Base-by-base conservation (phyloP, 2,888 invertebrate species). In the Ormyrus thymus region DNA sequence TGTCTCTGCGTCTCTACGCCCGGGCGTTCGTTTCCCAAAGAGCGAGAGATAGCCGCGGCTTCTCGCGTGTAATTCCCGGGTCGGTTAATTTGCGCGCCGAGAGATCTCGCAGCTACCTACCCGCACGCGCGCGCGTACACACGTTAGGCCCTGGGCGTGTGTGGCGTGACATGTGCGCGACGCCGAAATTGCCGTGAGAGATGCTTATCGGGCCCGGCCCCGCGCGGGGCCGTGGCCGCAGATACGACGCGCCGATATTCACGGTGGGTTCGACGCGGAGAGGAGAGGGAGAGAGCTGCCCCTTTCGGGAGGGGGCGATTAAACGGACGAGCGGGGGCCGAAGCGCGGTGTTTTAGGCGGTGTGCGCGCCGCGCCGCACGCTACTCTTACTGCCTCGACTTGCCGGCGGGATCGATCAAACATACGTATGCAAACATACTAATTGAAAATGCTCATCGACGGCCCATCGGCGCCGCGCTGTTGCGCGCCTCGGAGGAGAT, bases 91-190 rank as follows among this genome's bases (percentile, higher is more conserved):
- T 64, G 68, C 74, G n/a, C 29, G 48, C 53, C 53, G 59, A 46
- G 66, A 45, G 72, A 15, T 51, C 50, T 62, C 51, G 29, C 29
- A 29, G 29, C 29, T 29, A 29, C 29, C 29, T 11, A 61, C 51
- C 45, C 71, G n/a, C 51, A 13, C 29, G 53, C 29, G 53, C 9
- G 53, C 29, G 53, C 9, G 13, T 4, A 61, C 6, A 59, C 10
- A 61, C 13, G 59, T 8, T 4, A 29, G 13, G 45, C 29, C 8
- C 6, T 29, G 43, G 6, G 15, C 45, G 45, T 45, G 64, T 8
- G 53, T 72, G 68, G 81, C 86, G 85, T 88, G 89, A 89, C 89
- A 89, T 89, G 89, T 89, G 89, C 87, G 85, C 86, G 87, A 89
- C 85, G 89, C 86, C 86, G 82, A 88, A 89, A 89, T 89, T 89